Conservation (phyloP, 2,888 invertebrate species). For the Drosophila austrosaltans region DNA sequence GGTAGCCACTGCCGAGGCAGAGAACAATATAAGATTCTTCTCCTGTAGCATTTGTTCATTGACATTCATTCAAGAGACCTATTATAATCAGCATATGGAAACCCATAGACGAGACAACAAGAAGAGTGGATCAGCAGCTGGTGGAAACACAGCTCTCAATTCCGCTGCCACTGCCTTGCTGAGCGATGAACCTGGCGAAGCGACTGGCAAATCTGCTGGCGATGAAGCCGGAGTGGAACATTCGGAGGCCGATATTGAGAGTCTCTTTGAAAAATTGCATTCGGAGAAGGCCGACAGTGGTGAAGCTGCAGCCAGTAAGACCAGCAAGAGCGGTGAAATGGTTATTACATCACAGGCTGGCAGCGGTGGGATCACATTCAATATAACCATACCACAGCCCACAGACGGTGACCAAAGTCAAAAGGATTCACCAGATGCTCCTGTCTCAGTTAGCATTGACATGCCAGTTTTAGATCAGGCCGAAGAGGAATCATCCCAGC, state of each 20-base stretch:
- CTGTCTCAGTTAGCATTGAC: constrained; percentile 83
- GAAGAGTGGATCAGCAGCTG: constrained; percentile 33
- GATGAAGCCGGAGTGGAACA: constrained; percentile 62
- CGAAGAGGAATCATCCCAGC: constrained; percentile 78
- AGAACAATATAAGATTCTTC: constrained; percentile 83
- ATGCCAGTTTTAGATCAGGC: constrained; percentile 83
- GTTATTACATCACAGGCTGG: constrained; percentile 84
- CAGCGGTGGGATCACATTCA: constrained; percentile 83
- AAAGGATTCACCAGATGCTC: constrained; percentile 70
- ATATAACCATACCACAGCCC: constrained; percentile 83
- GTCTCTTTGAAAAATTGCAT: constrained; percentile 84
- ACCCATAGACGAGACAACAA: constrained; percentile 82
- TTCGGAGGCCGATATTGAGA: constrained; percentile 83
- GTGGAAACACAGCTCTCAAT: constrained; percentile 64
- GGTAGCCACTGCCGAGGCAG: constrained; percentile 68
- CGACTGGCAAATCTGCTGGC: constrained; percentile 42
- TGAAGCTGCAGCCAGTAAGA: constrained; percentile 48
- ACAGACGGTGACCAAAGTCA: constrained; percentile 67
- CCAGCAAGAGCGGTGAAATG: constrained; percentile 78
- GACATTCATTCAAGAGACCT: constrained; percentile 84
- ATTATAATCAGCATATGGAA: constrained; percentile 84
- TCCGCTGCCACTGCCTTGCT: constrained; percentile 75
- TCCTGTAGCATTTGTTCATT: constrained; percentile 84
- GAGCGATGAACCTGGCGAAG: constrained; percentile 70
- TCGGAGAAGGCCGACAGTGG: constrained; percentile 83